Evolutionary conservation across 1,140 invertebrate genomes (phyloP).

Genomic region (Acromyrmex heyeri): DNA sequence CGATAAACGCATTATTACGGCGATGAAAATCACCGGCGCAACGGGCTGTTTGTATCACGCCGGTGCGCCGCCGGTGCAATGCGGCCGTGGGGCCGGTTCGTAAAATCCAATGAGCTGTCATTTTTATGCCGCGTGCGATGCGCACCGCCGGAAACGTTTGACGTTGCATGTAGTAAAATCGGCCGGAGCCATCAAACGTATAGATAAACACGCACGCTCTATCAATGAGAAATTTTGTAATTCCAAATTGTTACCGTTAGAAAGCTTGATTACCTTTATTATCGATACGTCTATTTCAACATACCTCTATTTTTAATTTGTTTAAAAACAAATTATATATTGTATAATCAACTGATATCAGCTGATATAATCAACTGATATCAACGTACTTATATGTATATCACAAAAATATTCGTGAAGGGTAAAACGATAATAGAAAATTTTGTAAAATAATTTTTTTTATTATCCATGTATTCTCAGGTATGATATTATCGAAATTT

Average conservation of each 20-base stretch:
- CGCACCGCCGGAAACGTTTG: slow-evolving; percentile 65
- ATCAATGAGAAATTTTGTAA: slow-evolving; percentile 62
- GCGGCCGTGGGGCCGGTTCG: slow-evolving; percentile 70
- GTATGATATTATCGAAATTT: slow-evolving; percentile 20
- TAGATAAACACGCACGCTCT: slow-evolving; percentile 46
- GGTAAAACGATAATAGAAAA: neutral
- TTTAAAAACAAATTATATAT: neutral
- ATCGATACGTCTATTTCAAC: neutral
- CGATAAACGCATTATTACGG: slow-evolving; percentile 80
- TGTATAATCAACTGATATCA: neutral
- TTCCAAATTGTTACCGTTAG: neutral
- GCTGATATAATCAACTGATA: neutral
- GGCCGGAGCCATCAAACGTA: slow-evolving; percentile 40
- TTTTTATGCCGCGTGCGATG: slow-evolving; percentile 72
- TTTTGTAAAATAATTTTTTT: slow-evolving; percentile 11
- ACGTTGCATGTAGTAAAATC: slow-evolving; percentile 71
- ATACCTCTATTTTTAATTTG: slow-evolving; percentile 7
- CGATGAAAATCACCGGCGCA: slow-evolving; percentile 76
- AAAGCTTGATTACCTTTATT: slow-evolving; percentile 48
- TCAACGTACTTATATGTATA: neutral
- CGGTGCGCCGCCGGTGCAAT: slow-evolving; percentile 49
- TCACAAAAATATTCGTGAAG: neutral
- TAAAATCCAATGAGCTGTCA: slow-evolving; percentile 81
- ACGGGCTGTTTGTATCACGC: slow-evolving; percentile 60
- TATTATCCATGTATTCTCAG: neutral